Conservation (phyloP, 1,140 invertebrate genomes). For the Polypedilum vanderplanki region DNA sequence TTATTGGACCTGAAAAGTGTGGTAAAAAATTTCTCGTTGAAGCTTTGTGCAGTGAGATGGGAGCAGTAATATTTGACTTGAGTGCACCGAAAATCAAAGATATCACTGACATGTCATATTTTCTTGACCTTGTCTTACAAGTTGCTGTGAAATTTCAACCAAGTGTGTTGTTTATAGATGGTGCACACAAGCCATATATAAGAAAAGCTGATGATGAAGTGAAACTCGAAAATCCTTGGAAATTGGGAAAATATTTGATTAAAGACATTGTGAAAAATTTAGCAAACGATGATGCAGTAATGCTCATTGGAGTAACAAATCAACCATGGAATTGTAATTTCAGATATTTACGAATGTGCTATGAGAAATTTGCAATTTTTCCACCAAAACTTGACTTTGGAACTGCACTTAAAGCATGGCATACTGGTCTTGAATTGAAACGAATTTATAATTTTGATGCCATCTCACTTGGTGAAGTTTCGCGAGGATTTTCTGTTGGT, state of each 20-base stretch:
- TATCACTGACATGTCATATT: slow-evolving; percentile 57
- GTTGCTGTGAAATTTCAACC: slow-evolving; percentile 62
- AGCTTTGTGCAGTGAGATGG: slow-evolving; percentile 69
- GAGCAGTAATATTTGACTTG: slow-evolving; percentile 76
- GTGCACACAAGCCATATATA: slow-evolving; percentile 72
- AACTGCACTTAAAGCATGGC: slow-evolving; percentile 53
- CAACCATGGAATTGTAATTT: slow-evolving; percentile 49
- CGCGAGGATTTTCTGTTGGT: slow-evolving; percentile 56
- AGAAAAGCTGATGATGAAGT: slow-evolving; percentile 55
- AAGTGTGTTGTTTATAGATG: slow-evolving; percentile 69
- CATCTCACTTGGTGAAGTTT: slow-evolving; percentile 56
- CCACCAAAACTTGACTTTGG: slow-evolving; percentile 57
- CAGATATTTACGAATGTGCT: slow-evolving; percentile 44
- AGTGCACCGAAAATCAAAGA: slow-evolving; percentile 66
- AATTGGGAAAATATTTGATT: slow-evolving; percentile 53
- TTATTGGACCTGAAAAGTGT: slow-evolving; percentile 65
- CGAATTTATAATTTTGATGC: slow-evolving; percentile 53
- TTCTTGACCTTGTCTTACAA: slow-evolving; percentile 44
- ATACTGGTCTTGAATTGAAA: slow-evolving; percentile 49
- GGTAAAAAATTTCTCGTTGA: slow-evolving; percentile 74
- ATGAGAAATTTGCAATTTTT: slow-evolving; percentile 42
- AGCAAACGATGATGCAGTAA: slow-evolving; percentile 51
- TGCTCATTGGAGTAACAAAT: slow-evolving; percentile 55
- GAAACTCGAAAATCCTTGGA: slow-evolving; percentile 44
- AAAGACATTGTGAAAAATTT: slow-evolving; percentile 57